Evolutionary conservation across 2,888 invertebrate species (phyloP).

Genomic region (Nephrotoma guestfalica): DNA sequence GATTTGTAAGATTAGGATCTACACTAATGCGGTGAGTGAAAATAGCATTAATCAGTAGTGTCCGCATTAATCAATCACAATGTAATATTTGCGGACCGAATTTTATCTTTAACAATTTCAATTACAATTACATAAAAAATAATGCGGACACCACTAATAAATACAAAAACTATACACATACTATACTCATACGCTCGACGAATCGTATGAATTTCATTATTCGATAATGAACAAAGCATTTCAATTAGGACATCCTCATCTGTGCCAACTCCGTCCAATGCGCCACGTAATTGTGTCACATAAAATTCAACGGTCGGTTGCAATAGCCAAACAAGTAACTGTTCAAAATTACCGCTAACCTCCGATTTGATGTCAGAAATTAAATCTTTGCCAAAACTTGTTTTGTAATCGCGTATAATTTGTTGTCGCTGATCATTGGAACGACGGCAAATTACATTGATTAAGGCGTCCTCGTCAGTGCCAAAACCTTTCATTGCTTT

Average conservation of each 20-base stretch:
- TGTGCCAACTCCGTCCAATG: constrained; percentile 71
- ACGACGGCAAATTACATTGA: constrained; percentile 66
- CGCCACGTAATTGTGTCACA: constrained; percentile 68
- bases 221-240: constrained; percentile 75
- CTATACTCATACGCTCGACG: not conserved
- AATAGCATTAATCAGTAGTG: not conserved
- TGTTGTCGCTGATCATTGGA: constrained; percentile 68
- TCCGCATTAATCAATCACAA: not conserved
- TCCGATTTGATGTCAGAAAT: constrained; percentile 77
- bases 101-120: not conserved
- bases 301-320: constrained; percentile 73
- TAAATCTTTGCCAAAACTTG: constrained; percentile 45
- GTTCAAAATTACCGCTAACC: constrained; percentile 77
- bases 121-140: not conserved
- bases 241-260: constrained; percentile 82
- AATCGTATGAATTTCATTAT: constrained; percentile 58
- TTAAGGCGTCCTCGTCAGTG: constrained; percentile 81
- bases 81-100: not conserved
- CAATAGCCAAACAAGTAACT: constrained; percentile 67
- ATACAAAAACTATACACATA: not conserved
- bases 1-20: not conserved
- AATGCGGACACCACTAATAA: not conserved
- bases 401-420: constrained; percentile 12
- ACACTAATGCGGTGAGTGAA: not conserved
- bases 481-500: constrained; percentile 84